These are phyloP conservation scores for Cyprinus carpio DNA, from an alignment of 2,113 vertebrate genomes.

Conservation along the genomic window DNA sequence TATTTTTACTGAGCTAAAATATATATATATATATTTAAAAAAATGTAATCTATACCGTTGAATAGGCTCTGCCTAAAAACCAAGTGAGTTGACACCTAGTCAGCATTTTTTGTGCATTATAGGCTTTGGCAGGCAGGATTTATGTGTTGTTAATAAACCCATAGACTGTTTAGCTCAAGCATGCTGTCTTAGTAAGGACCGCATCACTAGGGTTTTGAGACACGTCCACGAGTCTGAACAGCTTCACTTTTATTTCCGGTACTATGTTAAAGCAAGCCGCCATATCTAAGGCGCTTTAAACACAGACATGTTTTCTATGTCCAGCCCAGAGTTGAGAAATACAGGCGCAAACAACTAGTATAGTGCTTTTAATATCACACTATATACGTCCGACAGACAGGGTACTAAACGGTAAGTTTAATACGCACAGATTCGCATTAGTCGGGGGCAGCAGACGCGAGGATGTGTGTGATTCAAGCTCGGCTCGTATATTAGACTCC, in stretches of 20 bases:
- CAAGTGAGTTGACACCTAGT: neutral
- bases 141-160: no score
- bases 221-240: neutral
- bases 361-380: neutral
- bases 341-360: neutral
- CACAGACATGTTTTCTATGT: constrained; percentile 42
- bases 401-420: constrained; percentile 12
- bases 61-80: neutral
- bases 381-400: neutral
- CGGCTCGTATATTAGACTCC: neutral
- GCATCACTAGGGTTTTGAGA: neutral
- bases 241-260: constrained; percentile 36
- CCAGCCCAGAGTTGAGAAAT: constrained; percentile 9
- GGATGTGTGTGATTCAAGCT: constrained; percentile 7
- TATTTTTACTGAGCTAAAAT: no score
- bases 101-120: neutral
- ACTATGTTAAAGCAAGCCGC: constrained; percentile 39
- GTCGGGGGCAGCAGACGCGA: neutral
- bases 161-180: neutral
- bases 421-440: neutral
- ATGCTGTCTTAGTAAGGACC: neutral
- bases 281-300: constrained; percentile 43
- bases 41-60: neutral
- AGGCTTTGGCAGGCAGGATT: no score
- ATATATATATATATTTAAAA: no score